Base-by-base conservation (phyloP, 2,797 vertebrate species). In the Liparis tanakae region DNA sequence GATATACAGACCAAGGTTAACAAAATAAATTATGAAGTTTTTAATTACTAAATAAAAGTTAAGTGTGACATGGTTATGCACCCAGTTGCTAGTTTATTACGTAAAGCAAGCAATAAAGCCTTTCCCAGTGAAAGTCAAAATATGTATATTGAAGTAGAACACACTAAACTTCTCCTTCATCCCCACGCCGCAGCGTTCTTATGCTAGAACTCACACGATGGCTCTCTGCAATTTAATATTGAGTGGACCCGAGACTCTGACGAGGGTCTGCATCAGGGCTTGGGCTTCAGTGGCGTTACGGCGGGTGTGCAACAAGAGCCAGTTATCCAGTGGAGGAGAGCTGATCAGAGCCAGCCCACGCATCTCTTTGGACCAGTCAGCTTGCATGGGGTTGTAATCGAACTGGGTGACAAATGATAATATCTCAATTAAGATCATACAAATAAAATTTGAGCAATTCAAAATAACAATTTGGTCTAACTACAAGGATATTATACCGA, bases 291-390 rank as follows among this genome's bases (percentile, higher is more conserved):
- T 95, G 0, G 70, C 55, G 55, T 96, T 97, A 5, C 95, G 95
- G 0, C 91, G 93, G 0, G 95, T 94, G 81, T 92, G 94, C 61
- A 98, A 59, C 44, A 99, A 6, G 7, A 98, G n/a, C 98, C 98
- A 99, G 87, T 92, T 95, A 2, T 95, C 91, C 54, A 99, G 58
- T 0, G 94, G 93, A 58, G 95, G 93, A 9, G 92, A 71, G 0
- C 64, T 93, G 57, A 96, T 97, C 68, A 99, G 65, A 0, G 93
- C 91, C 0, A 94, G 6, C 0, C 96, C 96, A 20, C 96, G 91
- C 15, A 94, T 96, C 80, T 99, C 97, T 84, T 82, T 97, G n/a
- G 95, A 80, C 98, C 98, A 99, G 60, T 98, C 97, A 7, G 96
- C 97, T 6, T 78, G 56, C 57, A 88, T 88, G 0, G 96, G 94